Evolutionary conservation across 2,113 vertebrate genomes (phyloP).

Genomic region (Rhegmatorhina hoffmannsi): DNA sequence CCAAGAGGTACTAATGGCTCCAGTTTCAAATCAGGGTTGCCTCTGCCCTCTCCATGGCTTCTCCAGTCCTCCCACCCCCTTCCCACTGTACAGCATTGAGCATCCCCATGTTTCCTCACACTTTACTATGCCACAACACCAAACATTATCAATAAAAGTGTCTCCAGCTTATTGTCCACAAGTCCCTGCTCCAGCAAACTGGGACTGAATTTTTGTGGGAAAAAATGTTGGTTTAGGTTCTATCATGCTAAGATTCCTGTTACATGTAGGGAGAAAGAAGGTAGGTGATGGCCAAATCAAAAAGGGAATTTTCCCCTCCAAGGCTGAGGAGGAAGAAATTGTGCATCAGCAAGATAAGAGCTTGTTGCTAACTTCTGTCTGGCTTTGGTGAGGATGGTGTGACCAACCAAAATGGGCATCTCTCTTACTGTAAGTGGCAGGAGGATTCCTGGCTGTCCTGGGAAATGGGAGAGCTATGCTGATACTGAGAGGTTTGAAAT

Average conservation of each 20-base stretch:
- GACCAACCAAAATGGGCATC: not conserved
- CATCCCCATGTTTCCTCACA: accelerated
- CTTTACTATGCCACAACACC: not conserved
- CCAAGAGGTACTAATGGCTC: not conserved
- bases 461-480: not conserved
- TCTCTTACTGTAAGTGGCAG: too few species aligned
- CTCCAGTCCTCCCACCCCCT: not conserved
- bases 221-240: not conserved
- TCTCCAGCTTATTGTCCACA: not conserved
- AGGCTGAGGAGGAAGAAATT: not conserved
- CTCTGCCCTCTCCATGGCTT: accelerated
- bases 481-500: accelerated
- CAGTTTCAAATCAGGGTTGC: not conserved
- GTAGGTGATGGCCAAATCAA: accelerated
- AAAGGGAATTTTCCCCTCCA: not conserved
- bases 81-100: accelerated
- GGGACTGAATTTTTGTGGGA: not conserved
- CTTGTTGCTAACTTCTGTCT: not conserved
- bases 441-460: not conserved
- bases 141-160: not conserved
- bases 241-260: not conserved
- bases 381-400: not conserved
- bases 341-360: not conserved
- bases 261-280: not conserved
- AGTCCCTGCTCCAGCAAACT: not conserved